These are phyloP conservation scores for Enteromius mattozi DNA, from an alignment of 2,797 vertebrate genomes.

Conservation along the genomic window DNA sequence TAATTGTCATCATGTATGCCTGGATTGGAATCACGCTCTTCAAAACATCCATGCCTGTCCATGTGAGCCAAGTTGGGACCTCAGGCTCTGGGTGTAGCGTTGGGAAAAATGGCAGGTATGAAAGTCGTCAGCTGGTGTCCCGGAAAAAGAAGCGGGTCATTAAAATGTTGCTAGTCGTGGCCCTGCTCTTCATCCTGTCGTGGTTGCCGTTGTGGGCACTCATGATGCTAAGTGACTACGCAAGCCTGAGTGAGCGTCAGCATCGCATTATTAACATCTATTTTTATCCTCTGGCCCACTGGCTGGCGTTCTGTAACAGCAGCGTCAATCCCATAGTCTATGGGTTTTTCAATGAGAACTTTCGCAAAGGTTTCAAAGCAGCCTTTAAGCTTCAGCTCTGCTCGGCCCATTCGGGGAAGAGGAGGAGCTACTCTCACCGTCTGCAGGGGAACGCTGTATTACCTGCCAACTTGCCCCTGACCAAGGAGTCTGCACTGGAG, in stretches of 20 bases:
- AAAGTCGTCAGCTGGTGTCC: slow-evolving; percentile 70
- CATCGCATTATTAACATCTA: slow-evolving; percentile 87
- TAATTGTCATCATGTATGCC: slow-evolving; percentile 87
- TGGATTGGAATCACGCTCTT: slow-evolving; percentile 84
- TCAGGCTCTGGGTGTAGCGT: slow-evolving; percentile 45
- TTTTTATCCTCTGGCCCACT: slow-evolving; percentile 90
- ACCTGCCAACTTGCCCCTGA: slow-evolving; percentile 64
- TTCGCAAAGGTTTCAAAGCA: slow-evolving; percentile 85
- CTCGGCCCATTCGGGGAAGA: slow-evolving; percentile 60
- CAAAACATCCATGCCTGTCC: slow-evolving; percentile 66
- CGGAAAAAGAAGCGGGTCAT: slow-evolving; percentile 86
- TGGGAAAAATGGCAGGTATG: slow-evolving; percentile 55
- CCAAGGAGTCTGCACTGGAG: slow-evolving; percentile 23
- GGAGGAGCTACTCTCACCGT: slow-evolving; percentile 70
- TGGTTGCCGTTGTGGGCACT: slow-evolving; percentile 94
- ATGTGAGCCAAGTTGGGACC: slow-evolving; percentile 48
- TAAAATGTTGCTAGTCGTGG: slow-evolving; percentile 88
- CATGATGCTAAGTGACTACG: slow-evolving; percentile 93
- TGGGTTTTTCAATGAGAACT: slow-evolving; percentile 92
- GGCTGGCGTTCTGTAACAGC: slow-evolving; percentile 95
- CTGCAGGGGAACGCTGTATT: slow-evolving; percentile 73
- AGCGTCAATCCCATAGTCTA: slow-evolving; percentile 94
- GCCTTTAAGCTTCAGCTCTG: slow-evolving; percentile 86
- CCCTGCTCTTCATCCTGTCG: slow-evolving; percentile 88
- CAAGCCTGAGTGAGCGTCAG: slow-evolving; percentile 79